Evolutionary conservation across 2,797 vertebrate species (phyloP), one percentile per base, ranked within the genome.

Genomic region (Poliocrania exsul): DNA sequence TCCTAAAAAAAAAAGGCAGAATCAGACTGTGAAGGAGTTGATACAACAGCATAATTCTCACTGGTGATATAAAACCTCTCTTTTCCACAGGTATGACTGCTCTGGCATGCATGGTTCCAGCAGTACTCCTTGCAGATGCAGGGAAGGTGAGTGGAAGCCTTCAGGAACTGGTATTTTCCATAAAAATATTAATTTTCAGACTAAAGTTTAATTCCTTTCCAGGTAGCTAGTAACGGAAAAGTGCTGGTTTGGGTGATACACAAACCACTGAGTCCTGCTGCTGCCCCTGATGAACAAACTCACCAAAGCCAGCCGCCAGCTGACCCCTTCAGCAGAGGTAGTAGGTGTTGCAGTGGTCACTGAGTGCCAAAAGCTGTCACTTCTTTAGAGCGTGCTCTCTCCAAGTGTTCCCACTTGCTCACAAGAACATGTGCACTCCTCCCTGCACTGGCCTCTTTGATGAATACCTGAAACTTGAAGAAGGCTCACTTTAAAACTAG

Each of bases 21-120:
- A 51, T 81, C 65, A 71, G 46, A 26, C n/a, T 69, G 53, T 83
- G 81, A 73, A 89, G 67, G 50, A 84, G 81, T 79, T 69, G 57
- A 47, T 86, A 81, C 23, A 69, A 65, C 50, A 89, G 53, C 31
- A 18, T 65, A 93, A 91, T 74, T 94, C 91, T 82, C 82, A 25
- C 18, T 26, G 44, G 77, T 62, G 46, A 42, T 51, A 46, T 87
- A 81, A 95, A 96, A 47, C 35, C 47, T 91, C 49, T 37, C 54
- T 82, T 81, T 87, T 38, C n/a, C 42, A 49, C 31, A 40, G 42
- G 83, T 92, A 83, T 0, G 2, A 47, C 57, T 51, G 50, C 72
- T 94, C 47, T 90, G 86, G 20, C 0, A 2, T 69, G 51, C 9
- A 0, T 21, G 11, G 9, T 90, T 25, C 44, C 79, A 83, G 58